Base-by-base conservation (phyloP, 1,140 invertebrate species). In the Asbolus verrucosus region DNA sequence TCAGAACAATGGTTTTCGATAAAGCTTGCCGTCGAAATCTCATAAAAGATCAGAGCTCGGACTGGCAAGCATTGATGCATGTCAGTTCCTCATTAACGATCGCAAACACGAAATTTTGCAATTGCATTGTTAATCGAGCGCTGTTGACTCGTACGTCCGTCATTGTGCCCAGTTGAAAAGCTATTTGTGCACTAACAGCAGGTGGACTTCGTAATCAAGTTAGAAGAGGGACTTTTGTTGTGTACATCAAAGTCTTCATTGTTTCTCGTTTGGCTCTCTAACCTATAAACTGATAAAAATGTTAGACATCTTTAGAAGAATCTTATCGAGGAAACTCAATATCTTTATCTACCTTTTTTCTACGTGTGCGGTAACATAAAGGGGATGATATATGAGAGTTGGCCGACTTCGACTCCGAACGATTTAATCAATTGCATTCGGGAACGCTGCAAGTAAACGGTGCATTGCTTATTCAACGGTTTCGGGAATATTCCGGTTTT, bases 371-470 rank as follows among this genome's bases (percentile, higher is more conserved):
- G 46, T n/a, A 54, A 54, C 46, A 54, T 54, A 54, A 54, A 54
- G 21, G 46, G 46, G 21, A 54, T 54, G 46, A 54, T 54, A 24
- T 54, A 54, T 54, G 6, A 14, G 21, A 27, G 46, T 54, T 54
- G 46, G 21, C 46, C 19, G 46, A 24, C 46, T 54, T 54, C 9
- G 46, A 24, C 24, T 54, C 14, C 19, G 46, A 54, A 54, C 46
- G 46, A 54, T 54, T 54, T 21, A 54, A 54, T 54, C 46, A 54
- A 54, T 54, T 54, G 46, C 43, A 50, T 36, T 36, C 33, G 33
- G 11, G 33, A 36, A 19, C 18, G 43, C 43, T 50, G 43, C 46
- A n/a, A 11, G 46, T 54, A 54, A 54, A 9, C 46, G 21, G 8
- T 54, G 46, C 46, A 54, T 27, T 54, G 33, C n/a, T 6, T 36